These are phyloP conservation scores for Cheilosia pagana DNA, from an alignment of 2,888 invertebrate species.

Conservation along the genomic window DNA sequence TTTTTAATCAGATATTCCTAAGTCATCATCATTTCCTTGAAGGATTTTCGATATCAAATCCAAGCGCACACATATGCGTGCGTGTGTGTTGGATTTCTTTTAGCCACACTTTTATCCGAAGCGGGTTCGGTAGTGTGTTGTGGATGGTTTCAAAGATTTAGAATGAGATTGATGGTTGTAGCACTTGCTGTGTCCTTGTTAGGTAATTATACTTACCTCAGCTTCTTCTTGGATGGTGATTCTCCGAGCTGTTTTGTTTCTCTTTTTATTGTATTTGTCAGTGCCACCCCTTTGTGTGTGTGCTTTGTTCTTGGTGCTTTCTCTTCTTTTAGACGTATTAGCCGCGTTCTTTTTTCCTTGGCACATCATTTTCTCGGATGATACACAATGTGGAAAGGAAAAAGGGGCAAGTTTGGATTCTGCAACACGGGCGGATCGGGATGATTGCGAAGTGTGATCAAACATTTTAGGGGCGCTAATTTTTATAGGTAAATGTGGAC, in stretches of 20 bases:
- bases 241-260: conserved; percentile 4
- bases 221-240: conserved; percentile 45
- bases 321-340: conserved; percentile 27
- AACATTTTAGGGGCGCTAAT: neutral
- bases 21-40: conserved; percentile 67
- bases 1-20: conserved; percentile 55
- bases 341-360: conserved; percentile 35
- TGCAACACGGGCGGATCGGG: conserved; percentile 2
- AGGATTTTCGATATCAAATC: conserved; percentile 47
- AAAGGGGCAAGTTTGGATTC: neutral
- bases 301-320: conserved; percentile 41
- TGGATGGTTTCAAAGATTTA: conserved; percentile 29
- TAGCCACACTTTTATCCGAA: conserved; percentile 44
- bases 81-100: conserved; percentile 11
- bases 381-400: neutral
- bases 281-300: conserved; percentile 35
- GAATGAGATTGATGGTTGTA: conserved; percentile 49
- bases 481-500: no score
- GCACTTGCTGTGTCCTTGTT: conserved; percentile 45
- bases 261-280: neutral
- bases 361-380: conserved; percentile 16
- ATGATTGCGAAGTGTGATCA: neutral
- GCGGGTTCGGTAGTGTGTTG: conserved; percentile 31
- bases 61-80: neutral
- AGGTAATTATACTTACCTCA: conserved; percentile 70